Evolutionary conservation across 2,888 invertebrate genomes (phyloP).

Genomic region (Heliconius charithonia): DNA sequence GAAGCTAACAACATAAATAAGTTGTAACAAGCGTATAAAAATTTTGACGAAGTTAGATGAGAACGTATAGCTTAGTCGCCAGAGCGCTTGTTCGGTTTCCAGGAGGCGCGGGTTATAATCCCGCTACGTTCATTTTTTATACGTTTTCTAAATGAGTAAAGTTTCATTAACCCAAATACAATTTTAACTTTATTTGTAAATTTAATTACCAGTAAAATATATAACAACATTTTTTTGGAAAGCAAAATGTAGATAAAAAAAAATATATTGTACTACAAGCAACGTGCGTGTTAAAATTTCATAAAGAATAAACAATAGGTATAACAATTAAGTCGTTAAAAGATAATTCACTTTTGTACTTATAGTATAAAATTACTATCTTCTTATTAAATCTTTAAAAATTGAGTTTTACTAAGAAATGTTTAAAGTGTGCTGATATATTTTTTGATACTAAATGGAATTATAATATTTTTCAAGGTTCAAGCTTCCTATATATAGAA

Average conservation of each 20-base stretch:
- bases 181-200: no score
- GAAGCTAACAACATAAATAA: no score
- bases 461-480: no score
- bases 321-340: conserved; percentile 17
- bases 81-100: no score
- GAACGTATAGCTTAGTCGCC: no score
- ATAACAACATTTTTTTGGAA: not conserved
- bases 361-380: not conserved
- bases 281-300: conserved; percentile 7
- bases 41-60: no score
- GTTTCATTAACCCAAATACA: no score
- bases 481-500: no score
- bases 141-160: no score
- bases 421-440: not conserved
- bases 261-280: not conserved
- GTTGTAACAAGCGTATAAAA: no score
- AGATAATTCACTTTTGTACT: not conserved
- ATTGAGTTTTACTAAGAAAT: not conserved
- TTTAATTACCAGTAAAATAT: not conserved
- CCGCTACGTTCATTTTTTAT: no score
- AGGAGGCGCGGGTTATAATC: no score
- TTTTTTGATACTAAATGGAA: not conserved
- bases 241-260: not conserved
- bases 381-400: conserved; percentile 1
- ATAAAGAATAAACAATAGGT: conserved; percentile 1